Percentiles rank a stretch among this genome's conserved stretches.
These are phyloP conservation scores for Actinia equina DNA, from an alignment of 64 coral and sea anemone genomes.

Conservation along the genomic window DNA sequence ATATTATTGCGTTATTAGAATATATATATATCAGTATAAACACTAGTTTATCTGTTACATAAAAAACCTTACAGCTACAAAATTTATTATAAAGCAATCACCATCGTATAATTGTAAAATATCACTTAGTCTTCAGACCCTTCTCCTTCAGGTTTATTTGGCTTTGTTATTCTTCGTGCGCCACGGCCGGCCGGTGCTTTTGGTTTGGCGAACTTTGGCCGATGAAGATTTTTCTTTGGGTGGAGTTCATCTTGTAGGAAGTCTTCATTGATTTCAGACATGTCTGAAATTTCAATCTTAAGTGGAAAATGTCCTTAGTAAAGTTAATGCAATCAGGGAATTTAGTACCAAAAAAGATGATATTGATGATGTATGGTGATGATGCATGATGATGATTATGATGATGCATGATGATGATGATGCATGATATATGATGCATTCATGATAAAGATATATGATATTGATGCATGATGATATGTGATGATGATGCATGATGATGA, in stretches of 20 bases:
- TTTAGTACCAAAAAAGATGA: not conserved
- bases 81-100: conserved; percentile 6
- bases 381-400: not conserved
- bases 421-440: not conserved
- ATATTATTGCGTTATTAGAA: not conserved
- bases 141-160: not conserved
- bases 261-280: conserved; percentile 71
- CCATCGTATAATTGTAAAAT: not conserved
- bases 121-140: not conserved
- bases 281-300: conserved; percentile 87
- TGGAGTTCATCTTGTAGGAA: conserved; percentile 89
- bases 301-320: too few relatives aligned
- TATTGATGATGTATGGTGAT: not conserved
- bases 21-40: not conserved
- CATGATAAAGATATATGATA: not conserved
- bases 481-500: not conserved
- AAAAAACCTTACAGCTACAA: conserved; percentile 2
- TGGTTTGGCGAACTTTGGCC: conserved; percentile 94
- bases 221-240: conserved; percentile 83
- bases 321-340: not conserved
- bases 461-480: not conserved
- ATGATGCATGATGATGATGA: not conserved
- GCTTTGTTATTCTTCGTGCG: conserved; percentile 62
- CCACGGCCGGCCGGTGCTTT: conserved; percentile 70
- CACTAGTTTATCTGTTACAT: not conserved